phyloP scores from a whole-genome alignment of 1,140 invertebrate species.

The Drosophila rhopaloa region DNA sequence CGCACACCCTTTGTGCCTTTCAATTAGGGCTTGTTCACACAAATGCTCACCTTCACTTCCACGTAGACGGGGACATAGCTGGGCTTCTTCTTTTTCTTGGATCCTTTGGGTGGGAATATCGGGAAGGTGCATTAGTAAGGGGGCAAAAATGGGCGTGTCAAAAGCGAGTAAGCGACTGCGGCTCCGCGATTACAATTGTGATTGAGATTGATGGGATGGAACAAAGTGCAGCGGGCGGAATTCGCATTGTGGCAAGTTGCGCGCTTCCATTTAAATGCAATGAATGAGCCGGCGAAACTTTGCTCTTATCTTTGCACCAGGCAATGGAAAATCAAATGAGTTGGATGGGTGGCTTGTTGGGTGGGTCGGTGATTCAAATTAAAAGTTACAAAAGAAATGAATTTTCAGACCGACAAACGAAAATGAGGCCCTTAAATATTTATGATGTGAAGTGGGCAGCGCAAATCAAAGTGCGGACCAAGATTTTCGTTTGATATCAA shows the following conservation, averaged over 20 bases:
- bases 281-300: slow-evolving; percentile 65
- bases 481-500: slow-evolving; percentile 79
- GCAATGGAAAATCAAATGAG: slow-evolving; percentile 70
- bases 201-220: slow-evolving; percentile 65
- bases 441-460: slow-evolving; percentile 73
- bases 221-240: slow-evolving; percentile 41
- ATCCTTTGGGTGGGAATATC: slow-evolving; percentile 17
- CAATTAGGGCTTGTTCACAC: slow-evolving; percentile 2
- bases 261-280: slow-evolving; percentile 71
- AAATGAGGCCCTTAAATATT: slow-evolving; percentile 80
- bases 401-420: slow-evolving; percentile 54
- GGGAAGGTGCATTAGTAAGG: slow-evolving; percentile 42
- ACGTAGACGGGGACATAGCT: slow-evolving; percentile 70
- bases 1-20: neutral
- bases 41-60: slow-evolving; percentile 76
- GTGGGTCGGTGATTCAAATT: slow-evolving; percentile 67
- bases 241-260: slow-evolving; percentile 58
- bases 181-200: slow-evolving; percentile 39
- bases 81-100: slow-evolving; percentile 54
- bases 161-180: slow-evolving; percentile 38
- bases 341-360: slow-evolving; percentile 6
- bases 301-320: slow-evolving; percentile 63
- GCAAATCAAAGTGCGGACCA: slow-evolving; percentile 53
- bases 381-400: slow-evolving; percentile 81
- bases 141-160: slow-evolving; percentile 45